These are phyloP conservation scores for Tupiocoris notatus DNA, from an alignment of 2,888 invertebrate genomes.

Conservation along the genomic window DNA sequence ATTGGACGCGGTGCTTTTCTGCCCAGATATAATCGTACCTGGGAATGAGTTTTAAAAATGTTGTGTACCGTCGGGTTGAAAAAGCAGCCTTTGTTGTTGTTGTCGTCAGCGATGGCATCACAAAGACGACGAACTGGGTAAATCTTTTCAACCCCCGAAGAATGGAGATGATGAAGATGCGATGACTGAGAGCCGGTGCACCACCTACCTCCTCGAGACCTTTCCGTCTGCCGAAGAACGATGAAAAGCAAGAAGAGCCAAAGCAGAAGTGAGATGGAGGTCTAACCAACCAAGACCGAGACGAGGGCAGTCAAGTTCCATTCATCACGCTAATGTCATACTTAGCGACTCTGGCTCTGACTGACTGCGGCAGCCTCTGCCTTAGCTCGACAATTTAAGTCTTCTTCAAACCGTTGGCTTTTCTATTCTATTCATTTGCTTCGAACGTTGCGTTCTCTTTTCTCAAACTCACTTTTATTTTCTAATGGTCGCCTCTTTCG, in stretches of 20 bases:
- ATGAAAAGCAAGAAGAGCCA: background rate
- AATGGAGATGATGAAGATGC: background rate
- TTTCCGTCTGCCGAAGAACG: slow-evolving; percentile 2
- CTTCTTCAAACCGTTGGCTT: background rate
- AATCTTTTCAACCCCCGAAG: slow-evolving; percentile 19
- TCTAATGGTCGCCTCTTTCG: background rate
- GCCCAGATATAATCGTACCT: slow-evolving; percentile 34
- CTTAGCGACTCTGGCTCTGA: slow-evolving; percentile 31
- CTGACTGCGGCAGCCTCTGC: background rate
- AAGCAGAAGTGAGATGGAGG: background rate
- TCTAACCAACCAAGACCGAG: slow-evolving; percentile 3
- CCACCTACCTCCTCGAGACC: background rate
- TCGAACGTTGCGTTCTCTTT: background rate
- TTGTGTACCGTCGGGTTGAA: slow-evolving; percentile 15
- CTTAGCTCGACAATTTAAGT: background rate
- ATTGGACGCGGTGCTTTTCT: background rate
- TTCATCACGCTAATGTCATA: slow-evolving; percentile 45
- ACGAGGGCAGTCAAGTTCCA: slow-evolving; percentile 31
- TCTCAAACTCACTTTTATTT: background rate
- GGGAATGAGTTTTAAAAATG: slow-evolving; percentile 43
- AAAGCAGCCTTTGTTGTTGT: slow-evolving; percentile 16
- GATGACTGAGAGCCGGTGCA: background rate
- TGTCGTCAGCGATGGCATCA: slow-evolving; percentile 23
- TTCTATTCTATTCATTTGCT: background rate
- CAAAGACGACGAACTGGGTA: slow-evolving; percentile 32